Evolutionary conservation across 53 echinoderm and acorn worm species (phyloP).

Genomic region (Holothuria leucospilota): DNA sequence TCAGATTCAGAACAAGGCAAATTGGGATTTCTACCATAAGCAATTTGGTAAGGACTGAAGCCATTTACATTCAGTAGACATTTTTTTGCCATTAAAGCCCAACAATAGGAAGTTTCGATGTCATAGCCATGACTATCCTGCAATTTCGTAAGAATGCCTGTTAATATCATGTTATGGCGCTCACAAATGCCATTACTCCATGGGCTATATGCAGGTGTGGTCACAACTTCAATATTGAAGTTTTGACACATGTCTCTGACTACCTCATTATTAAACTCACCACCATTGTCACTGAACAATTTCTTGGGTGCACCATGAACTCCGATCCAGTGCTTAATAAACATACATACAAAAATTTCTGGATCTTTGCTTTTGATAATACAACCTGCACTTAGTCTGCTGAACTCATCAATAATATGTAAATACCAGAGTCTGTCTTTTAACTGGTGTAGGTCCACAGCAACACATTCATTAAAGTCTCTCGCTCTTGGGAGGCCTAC

Average conservation of each 20-base stretch:
- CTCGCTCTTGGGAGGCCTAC: slow-evolving; percentile 47
- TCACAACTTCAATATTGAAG: slow-evolving; percentile 51
- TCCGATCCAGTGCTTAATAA: slow-evolving; percentile 58
- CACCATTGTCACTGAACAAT: slow-evolving; percentile 38
- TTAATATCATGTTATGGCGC: too few relatives aligned
- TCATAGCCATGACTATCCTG: too few relatives aligned
- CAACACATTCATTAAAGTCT: slow-evolving; percentile 55
- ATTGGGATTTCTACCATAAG: too few relatives aligned
- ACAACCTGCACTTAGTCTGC: slow-evolving; percentile 46
- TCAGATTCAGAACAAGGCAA: too few relatives aligned
- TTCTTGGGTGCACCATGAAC: slow-evolving; percentile 55
- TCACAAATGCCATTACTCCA: too few relatives aligned
- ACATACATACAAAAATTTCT: slow-evolving; percentile 39
- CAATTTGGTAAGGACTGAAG: too few relatives aligned
- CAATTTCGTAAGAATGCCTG: too few relatives aligned
- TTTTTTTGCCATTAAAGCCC: too few relatives aligned
- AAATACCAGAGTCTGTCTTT: slow-evolving; percentile 21
- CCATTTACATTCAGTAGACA: too few relatives aligned
- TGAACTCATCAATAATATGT: slow-evolving; percentile 60
- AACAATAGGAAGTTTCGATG: too few relatives aligned
- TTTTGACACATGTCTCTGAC: slow-evolving; percentile 34
- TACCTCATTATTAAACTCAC: slow-evolving; percentile 39
- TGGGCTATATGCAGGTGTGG: too few relatives aligned
- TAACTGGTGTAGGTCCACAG: slow-evolving; percentile 44
- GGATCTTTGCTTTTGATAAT: too few relatives aligned